Percentiles rank a stretch among this genome's conserved stretches.
phyloP scores from a whole-genome alignment of 2,888 invertebrate species.

The Pristionchus japonicus region DNA sequence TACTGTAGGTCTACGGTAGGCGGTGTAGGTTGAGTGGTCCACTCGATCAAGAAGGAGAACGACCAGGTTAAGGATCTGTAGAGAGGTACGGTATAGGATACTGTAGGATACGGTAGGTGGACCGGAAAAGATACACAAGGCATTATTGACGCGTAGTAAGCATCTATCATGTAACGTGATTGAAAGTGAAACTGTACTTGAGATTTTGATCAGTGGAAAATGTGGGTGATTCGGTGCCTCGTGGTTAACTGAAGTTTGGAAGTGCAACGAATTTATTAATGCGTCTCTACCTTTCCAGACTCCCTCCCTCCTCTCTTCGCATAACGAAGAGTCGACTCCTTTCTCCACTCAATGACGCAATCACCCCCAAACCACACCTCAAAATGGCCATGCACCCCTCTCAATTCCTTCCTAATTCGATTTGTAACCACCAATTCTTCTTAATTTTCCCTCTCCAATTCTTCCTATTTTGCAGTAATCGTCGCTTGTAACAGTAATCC shows the following conservation, averaged over 20 bases:
- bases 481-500: not conserved
- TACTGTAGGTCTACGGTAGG: not conserved
- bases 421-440: not conserved
- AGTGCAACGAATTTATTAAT: not conserved
- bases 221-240: not conserved
- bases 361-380: not conserved
- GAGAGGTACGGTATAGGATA: not conserved
- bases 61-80: conserved; percentile 62
- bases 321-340: not conserved
- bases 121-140: no score
- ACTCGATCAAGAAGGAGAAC: conserved; percentile 63
- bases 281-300: not conserved
- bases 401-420: not conserved
- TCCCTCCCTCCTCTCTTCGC: not conserved
- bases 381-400: conserved; percentile 9
- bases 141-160: not conserved
- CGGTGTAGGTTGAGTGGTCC: no score
- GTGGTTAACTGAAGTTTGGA: not conserved
- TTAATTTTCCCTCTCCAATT: not conserved
- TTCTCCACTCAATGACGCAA: not conserved
- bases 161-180: not conserved
- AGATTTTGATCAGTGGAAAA: not conserved
- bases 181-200: conserved; percentile 47
- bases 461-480: not conserved
- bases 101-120: not conserved